These are phyloP conservation scores for Colossoma macropomum DNA, from an alignment of 2,113 vertebrate genomes.

Conservation along the genomic window DNA sequence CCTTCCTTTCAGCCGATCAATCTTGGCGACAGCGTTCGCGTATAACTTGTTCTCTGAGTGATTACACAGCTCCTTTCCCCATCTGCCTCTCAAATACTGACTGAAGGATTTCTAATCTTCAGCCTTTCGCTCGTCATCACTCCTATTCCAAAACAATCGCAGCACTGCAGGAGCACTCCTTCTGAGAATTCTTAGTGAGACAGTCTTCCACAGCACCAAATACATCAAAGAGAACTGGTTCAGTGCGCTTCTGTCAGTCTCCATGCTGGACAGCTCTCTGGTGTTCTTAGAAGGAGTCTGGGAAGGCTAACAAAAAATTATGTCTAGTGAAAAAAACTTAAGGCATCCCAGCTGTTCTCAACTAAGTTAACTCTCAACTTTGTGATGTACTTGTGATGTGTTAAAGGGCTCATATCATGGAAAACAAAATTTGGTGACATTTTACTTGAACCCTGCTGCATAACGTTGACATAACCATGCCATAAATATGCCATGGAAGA, in stretches of 20 bases:
- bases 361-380: too few relatives aligned
- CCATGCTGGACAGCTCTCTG: not conserved
- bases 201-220: not conserved
- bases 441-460: too few relatives aligned
- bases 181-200: not conserved
- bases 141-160: slow-evolving; percentile 16
- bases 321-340: not conserved
- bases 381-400: too few relatives aligned
- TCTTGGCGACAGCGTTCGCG: slow-evolving; percentile 33
- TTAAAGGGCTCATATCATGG: too few relatives aligned
- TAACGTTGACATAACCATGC: too few relatives aligned
- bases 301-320: not conserved
- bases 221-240: slow-evolving; percentile 25
- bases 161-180: not conserved
- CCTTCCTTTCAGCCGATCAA: slow-evolving; percentile 36
- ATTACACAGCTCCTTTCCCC: slow-evolving; percentile 43
- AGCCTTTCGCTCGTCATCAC: not conserved
- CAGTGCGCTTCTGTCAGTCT: not conserved
- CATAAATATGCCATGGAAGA: too few relatives aligned
- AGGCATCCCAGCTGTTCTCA: not conserved
- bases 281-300: not conserved
- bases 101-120: slow-evolving; percentile 35
- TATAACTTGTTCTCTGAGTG: slow-evolving; percentile 38
- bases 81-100: slow-evolving; percentile 48
- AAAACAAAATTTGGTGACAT: too few relatives aligned